phyloP scores from a whole-genome alignment of 2,888 invertebrate species.

The Polietes domitor region DNA sequence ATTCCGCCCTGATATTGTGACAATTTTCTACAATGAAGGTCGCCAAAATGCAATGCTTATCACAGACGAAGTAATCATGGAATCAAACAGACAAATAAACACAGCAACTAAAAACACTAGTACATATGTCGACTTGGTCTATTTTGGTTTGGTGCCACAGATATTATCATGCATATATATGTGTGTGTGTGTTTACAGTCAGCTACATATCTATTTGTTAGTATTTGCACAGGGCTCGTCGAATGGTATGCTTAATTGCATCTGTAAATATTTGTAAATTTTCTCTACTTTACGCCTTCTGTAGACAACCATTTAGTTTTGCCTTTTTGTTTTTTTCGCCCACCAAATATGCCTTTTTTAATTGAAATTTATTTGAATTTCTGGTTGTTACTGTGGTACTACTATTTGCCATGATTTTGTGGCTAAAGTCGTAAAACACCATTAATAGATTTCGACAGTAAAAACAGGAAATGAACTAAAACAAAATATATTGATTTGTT shows the following conservation, averaged over 20 bases:
- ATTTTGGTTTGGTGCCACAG: too few relatives aligned
- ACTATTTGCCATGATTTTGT: conserved; percentile 29
- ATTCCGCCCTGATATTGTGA: too few relatives aligned
- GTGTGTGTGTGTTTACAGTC: too few relatives aligned
- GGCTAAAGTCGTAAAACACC: conserved; percentile 32
- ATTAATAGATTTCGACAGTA: conserved; percentile 20
- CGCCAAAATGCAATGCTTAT: too few relatives aligned
- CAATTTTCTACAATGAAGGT: too few relatives aligned
- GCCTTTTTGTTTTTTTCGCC: conserved; percentile 66
- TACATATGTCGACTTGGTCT: too few relatives aligned
- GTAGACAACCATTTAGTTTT: conserved; percentile 56
- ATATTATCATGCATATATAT: background rate
- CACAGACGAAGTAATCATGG: too few relatives aligned
- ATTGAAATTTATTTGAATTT: conserved; percentile 67
- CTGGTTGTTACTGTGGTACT: conserved; percentile 18
- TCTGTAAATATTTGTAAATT: conserved; percentile 76
- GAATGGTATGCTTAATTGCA: conserved; percentile 76
- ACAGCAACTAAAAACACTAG: too few relatives aligned
- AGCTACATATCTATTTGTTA: background rate
- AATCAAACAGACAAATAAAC: too few relatives aligned
- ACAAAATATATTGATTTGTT: background rate
- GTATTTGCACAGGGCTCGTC: conserved; percentile 42
- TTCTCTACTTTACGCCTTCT: conserved; percentile 70
- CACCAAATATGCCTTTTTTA: conserved; percentile 69
- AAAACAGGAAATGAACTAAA: background rate